Percentiles rank a stretch among this genome's conserved stretches.
Conservation (phyloP, 2,888 invertebrate genomes). For the Urechis unicinctus region DNA sequence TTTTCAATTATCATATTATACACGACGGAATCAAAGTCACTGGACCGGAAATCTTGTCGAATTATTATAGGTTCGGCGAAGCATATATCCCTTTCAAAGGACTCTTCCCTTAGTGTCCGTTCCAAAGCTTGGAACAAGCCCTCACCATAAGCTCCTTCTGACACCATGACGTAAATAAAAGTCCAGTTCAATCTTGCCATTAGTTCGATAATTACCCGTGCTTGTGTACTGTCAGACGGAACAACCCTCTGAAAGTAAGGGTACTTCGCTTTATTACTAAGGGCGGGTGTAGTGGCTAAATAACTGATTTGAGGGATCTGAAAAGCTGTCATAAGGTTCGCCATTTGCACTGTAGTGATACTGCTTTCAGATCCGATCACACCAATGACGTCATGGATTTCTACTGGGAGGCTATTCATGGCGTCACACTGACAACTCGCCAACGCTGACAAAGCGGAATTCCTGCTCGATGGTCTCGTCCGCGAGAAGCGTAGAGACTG, state of each 20-base stretch:
- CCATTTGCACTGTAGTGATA: constrained; percentile 20
- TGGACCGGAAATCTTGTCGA: constrained; percentile 8
- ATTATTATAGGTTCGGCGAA: constrained; percentile 15
- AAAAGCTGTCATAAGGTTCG: constrained; percentile 22
- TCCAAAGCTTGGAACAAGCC: constrained; percentile 7
- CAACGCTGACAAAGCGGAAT: neutral
- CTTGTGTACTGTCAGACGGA: constrained; percentile 23
- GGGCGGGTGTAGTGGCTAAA: constrained; percentile 20
- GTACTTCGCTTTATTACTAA: constrained; percentile 20
- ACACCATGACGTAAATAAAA: constrained; percentile 24
- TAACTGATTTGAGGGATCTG: constrained; percentile 25
- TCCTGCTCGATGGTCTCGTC: neutral
- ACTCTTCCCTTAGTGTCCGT: neutral
- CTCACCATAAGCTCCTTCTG: constrained; percentile 23
- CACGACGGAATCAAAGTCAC: constrained; percentile 18
- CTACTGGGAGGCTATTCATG: neutral
- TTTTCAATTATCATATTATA: constrained; percentile 4
- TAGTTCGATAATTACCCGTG: constrained; percentile 20
- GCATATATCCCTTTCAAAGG: constrained; percentile 12
- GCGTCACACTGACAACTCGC: neutral
- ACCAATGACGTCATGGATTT: constrained; percentile 18
- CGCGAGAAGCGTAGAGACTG: neutral
- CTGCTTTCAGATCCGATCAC: constrained; percentile 25
- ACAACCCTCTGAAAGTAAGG: constrained; percentile 23
- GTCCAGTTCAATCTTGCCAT: constrained; percentile 22